These are phyloP conservation scores for Nycticorax nycticorax DNA, from an alignment of 2,113 vertebrate species.

Conservation along the genomic window DNA sequence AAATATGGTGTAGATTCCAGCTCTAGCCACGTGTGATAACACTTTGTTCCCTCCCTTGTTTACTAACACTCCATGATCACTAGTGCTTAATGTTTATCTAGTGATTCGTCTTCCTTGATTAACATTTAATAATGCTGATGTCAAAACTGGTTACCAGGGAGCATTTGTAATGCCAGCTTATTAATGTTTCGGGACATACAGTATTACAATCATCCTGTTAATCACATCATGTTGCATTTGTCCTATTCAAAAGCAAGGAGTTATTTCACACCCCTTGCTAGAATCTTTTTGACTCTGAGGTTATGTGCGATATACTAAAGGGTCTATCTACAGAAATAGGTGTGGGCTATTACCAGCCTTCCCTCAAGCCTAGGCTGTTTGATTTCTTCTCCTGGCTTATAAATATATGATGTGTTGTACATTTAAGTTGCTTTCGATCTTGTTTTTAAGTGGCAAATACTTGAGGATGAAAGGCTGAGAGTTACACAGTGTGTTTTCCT, in stretches of 20 bases:
- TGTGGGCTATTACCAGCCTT: not conserved
- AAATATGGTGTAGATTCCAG: not conserved
- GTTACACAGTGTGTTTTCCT: not conserved
- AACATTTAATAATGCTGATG: constrained; percentile 57
- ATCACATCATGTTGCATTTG: constrained; percentile 31
- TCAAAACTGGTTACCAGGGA: constrained; percentile 49
- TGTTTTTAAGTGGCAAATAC: constrained; percentile 39
- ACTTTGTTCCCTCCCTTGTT: not conserved
- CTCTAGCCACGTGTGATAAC: not conserved
- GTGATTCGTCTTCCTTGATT: constrained; percentile 59
- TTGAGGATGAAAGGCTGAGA: constrained; percentile 33
- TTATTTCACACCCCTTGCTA: not conserved
- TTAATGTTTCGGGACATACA: constrained; percentile 42
- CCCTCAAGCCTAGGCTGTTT: not conserved
- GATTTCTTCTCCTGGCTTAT: constrained; percentile 31
- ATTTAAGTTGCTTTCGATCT: constrained; percentile 14
- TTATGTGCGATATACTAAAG: not conserved
- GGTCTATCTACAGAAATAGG: not conserved
- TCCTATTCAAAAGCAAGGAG: not conserved
- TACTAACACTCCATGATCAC: constrained; percentile 29
- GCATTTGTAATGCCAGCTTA: constrained; percentile 39
- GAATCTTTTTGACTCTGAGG: not conserved
- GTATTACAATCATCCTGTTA: constrained; percentile 51
- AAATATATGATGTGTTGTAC: not conserved
- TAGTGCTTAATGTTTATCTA: constrained; percentile 34